phyloP scores from a whole-genome alignment of 2,888 invertebrate genomes.

The Drosophila demipolita region DNA sequence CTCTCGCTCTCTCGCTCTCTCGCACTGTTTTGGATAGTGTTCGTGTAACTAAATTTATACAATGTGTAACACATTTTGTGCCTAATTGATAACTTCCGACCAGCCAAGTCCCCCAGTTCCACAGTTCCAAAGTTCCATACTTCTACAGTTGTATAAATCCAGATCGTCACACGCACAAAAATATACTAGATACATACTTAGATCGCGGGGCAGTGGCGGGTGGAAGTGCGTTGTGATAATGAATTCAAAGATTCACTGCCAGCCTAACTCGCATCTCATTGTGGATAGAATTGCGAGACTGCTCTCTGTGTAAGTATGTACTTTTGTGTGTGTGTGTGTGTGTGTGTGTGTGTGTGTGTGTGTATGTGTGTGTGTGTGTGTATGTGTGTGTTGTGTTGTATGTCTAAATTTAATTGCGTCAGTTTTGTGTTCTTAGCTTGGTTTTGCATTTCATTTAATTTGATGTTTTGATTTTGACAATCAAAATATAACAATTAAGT shows the following conservation, averaged over 20 bases:
- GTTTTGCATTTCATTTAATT: slow-evolving; percentile 3
- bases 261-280: slow-evolving; percentile 49
- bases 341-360: not conserved
- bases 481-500: not conserved
- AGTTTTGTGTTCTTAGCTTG: not conserved
- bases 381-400: not conserved
- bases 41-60: slow-evolving; percentile 77
- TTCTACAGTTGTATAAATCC: not conserved
- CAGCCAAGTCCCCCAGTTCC: slow-evolving; percentile 44
- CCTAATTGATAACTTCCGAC: slow-evolving; percentile 82
- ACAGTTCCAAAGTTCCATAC: not conserved
- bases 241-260: slow-evolving; percentile 82
- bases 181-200: not conserved
- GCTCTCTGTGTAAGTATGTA: not conserved
- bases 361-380: not conserved
- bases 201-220: slow-evolving; percentile 2
- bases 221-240: slow-evolving; percentile 68
- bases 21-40: slow-evolving; percentile 14
- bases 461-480: slow-evolving; percentile 3
- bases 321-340: slow-evolving; percentile 1
- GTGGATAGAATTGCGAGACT: slow-evolving; percentile 9
- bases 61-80: slow-evolving; percentile 77
- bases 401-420: slow-evolving; percentile 11
- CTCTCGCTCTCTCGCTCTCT: not conserved
- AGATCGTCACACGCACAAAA: slow-evolving; percentile 48